Evolutionary conservation across 2,113 vertebrate genomes (phyloP), one percentile per base, ranked within the genome.

Genomic region (Archilochus colubris): DNA sequence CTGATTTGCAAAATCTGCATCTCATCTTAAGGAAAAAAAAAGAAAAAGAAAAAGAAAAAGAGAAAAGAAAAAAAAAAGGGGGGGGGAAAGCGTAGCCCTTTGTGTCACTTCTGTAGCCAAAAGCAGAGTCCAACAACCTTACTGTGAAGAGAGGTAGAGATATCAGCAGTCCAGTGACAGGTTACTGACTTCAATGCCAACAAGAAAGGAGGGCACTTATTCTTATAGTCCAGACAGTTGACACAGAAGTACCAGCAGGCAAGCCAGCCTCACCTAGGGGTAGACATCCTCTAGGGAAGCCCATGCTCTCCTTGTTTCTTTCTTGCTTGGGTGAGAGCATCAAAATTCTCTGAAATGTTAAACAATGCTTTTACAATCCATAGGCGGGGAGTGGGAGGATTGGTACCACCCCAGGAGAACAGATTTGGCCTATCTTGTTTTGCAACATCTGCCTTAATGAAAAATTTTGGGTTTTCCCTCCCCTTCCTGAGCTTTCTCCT

Each of bases 251-350:
- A 58, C n/a, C 57, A 77, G 18, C 54, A 76, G 53, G 48, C 31
- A 80, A 50, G 13, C 15, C 0, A 0, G 20, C 31, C n/a, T 84
- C 3, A 0, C 22, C 20, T 15, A 38, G 22, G 10, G 20, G 23
- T 13, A 48, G 91, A 62, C 22, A 44, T 3, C 22, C 18, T 31
- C 0, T 1, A 17, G 20, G 30, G 19, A 80, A 72, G 14, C 14
- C 27, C 50, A 14, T 59, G 16, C 13, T 83, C n/a, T 81, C 14
- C 46, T 63, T 51, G 6, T 36, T 86, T 44, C 33, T 77, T 12
- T 62, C 23, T 63, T 66, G 36, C 30, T 53, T 61, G 27, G 15
- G 14, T 61, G 54, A 82, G n/a, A 3, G 7, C 87, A 33, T n/a
- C 59, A 92, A 68, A 88, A 83, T 2, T 14, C 62, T 54, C 50